Conservation (phyloP, 2,113 vertebrate species). For the Donacobius atricapilla region DNA sequence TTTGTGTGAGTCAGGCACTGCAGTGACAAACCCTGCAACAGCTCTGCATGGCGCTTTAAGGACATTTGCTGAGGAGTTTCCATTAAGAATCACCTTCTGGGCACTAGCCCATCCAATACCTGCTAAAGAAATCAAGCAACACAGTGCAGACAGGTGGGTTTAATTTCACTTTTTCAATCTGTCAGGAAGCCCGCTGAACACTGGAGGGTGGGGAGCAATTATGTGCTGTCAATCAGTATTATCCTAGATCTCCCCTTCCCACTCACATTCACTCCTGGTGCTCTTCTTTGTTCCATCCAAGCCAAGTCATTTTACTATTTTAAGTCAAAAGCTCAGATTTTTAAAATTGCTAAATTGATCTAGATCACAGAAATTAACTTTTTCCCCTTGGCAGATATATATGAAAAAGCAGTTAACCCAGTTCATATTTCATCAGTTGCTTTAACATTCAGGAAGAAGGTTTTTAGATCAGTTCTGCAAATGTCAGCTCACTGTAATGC, state of each 20-base stretch:
- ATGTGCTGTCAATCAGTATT: not conserved
- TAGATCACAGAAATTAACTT: not conserved
- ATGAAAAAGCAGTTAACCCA: not conserved
- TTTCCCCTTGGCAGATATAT: not conserved
- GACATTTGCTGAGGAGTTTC: not conserved
- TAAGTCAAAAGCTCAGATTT: not conserved
- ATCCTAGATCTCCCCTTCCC: not conserved
- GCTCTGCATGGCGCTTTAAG: not conserved
- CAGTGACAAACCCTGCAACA: not conserved
- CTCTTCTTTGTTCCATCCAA: not conserved
- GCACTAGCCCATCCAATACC: not conserved
- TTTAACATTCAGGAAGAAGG: not conserved
- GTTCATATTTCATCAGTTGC: not conserved
- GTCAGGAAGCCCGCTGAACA: not conserved
- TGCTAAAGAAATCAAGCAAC: not conserved
- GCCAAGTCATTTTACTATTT: not conserved
- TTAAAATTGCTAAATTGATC: not conserved
- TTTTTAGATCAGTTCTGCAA: not conserved
- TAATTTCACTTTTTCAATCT: not conserved
- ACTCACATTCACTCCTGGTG: fast-evolving
- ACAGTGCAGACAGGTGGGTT: not conserved
- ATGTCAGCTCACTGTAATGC: not conserved
- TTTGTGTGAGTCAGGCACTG: not conserved
- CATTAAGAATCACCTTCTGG: fast-evolving
- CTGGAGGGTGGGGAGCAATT: not conserved